Base-by-base conservation (phyloP, 2,888 invertebrate genomes). In the Agrotis puta region DNA sequence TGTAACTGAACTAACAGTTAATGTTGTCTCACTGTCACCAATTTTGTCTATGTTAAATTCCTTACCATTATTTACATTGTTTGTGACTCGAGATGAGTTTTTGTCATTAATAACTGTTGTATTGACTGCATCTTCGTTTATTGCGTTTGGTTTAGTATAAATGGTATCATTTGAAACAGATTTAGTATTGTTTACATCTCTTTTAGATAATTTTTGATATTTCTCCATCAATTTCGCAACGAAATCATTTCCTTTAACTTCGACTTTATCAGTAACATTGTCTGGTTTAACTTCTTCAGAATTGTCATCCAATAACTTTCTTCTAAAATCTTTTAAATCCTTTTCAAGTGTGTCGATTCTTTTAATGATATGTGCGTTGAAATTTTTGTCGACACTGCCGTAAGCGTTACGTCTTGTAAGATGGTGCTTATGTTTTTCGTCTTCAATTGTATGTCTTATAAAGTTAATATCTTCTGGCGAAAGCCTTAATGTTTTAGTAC, bases 271-370 rank as follows among this genome's bases (percentile, higher is more conserved):
- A 24, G 53, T 74, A 22, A 24, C 6, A 69, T 69, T 69, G 3
- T 2, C 24, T 13, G 14, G 1, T 48, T 47, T 7, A 39, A 9
- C 2, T 0, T 0, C 18, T 9, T 45, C 18, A 9, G 51, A 53
- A 45, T 33, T 16, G 18, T 45, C 53, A 43, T 13, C 1, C 47
- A 1, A 20, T 39, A 0, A 14, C 11, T 11, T 27, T 43, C 27
- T 24, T 2, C 27, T 70, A 18, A 70, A 27, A 3, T 48, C 11
- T 6, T 64, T 43, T 14, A 72, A 3, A 50, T 72, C 48, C 2
- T n/a, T 27, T 75, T 72, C 54, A 13, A 72, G 16, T 11, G 13
- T 43, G 7, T 56, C 13, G n/a, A 75, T 56, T 43, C 27, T 75
- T 18, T 22, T 33, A 1, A 56, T 16, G 1, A 72, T 9, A 9